phyloP scores from a whole-genome alignment of 2,113 vertebrate genomes.

The Guaruba guarouba region DNA sequence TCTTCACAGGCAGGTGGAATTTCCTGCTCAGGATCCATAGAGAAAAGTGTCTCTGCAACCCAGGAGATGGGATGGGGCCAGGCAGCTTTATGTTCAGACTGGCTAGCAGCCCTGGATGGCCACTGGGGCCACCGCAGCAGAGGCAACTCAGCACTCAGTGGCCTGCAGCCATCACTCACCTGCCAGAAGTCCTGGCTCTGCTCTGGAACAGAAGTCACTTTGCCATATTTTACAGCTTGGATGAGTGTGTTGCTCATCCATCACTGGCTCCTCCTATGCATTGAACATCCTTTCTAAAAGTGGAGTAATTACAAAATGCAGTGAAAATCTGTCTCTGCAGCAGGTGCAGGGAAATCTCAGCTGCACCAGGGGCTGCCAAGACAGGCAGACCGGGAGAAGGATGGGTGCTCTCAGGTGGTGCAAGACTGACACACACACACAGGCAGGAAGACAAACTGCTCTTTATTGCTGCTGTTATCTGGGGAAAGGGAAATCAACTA shows the following conservation, averaged over 20 bases:
- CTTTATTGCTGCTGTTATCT: background rate
- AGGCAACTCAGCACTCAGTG: background rate
- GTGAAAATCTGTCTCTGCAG: background rate
- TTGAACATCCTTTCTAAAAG: background rate
- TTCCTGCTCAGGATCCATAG: background rate
- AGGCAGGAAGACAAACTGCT: background rate
- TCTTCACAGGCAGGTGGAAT: background rate
- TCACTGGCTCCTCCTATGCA: too few species aligned
- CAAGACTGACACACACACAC: background rate
- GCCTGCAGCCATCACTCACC: background rate
- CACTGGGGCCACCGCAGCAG: fast-evolving
- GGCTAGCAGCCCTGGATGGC: fast-evolving
- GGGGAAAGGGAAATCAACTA: background rate
- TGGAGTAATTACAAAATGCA: background rate
- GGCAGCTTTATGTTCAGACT: background rate
- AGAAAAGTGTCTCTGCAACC: background rate
- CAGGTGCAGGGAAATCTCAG: background rate
- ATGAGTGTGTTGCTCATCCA: background rate
- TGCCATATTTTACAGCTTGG: background rate
- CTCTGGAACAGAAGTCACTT: background rate
- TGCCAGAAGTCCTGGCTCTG: background rate
- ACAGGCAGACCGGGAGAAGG: fast-evolving
- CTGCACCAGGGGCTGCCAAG: background rate
- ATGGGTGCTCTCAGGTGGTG: background rate
- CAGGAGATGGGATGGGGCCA: background rate